These are phyloP conservation scores for Pavo muticus DNA, from an alignment of 2,113 vertebrate genomes.

Conservation along the genomic window DNA sequence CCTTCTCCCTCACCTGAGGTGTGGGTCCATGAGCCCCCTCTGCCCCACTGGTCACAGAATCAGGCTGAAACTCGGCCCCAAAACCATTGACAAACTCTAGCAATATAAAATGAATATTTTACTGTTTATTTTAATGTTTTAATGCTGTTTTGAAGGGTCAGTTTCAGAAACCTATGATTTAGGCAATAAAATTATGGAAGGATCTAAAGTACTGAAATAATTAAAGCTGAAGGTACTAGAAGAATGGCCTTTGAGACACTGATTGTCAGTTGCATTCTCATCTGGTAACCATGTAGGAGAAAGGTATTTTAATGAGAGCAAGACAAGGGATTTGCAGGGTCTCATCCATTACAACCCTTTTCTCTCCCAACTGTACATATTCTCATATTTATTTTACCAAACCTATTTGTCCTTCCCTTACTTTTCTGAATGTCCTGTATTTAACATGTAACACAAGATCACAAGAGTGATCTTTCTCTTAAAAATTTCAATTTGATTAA, in stretches of 20 bases:
- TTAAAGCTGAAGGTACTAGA: not conserved
- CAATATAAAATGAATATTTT: not conserved
- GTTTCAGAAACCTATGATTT: not conserved
- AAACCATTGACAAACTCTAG: not conserved
- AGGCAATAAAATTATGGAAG: not conserved
- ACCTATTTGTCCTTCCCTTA: not conserved
- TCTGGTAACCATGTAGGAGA: not conserved
- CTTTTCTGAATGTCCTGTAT: not conserved
- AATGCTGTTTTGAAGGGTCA: not conserved
- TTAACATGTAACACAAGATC: not conserved
- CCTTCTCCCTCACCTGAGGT: no score
- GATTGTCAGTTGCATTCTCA: not conserved
- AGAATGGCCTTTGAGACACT: not conserved
- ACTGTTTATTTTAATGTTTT: not conserved
- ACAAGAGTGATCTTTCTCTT: not conserved
- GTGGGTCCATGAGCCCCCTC: no score
- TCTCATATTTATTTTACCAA: not conserved
- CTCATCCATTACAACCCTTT: not conserved
- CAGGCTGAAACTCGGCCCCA: no score
- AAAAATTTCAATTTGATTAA: constrained; percentile 3
- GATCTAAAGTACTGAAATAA: not conserved
- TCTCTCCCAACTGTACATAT: not conserved
- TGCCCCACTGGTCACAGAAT: no score
- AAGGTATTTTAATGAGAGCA: not conserved
- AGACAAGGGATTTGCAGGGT: not conserved